These are phyloP conservation scores for Leucophenga varia DNA, from an alignment of 1,140 invertebrate species.

Conservation along the genomic window DNA sequence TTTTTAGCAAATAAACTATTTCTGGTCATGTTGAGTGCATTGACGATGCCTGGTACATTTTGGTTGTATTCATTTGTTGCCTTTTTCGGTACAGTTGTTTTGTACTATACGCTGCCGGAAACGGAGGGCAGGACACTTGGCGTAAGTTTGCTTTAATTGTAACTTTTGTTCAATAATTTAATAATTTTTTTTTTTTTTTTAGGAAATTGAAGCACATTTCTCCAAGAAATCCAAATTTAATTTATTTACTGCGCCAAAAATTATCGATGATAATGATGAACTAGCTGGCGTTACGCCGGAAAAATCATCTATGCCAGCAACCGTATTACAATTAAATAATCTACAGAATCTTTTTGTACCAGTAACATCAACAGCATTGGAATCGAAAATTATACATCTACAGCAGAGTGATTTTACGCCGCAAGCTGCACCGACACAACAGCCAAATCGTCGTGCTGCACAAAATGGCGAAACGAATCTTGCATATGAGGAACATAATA, in stretches of 20 bases:
- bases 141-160: conserved; percentile 24
- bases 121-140: conserved; percentile 77
- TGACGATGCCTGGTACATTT: conserved; percentile 70
- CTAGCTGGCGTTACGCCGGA: conserved; percentile 21
- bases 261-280: too few species aligned
- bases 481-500: conserved; percentile 46
- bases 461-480: conserved; percentile 29
- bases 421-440: neutral
- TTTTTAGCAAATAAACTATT: conserved; percentile 74
- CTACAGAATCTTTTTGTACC: conserved; percentile 43
- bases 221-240: conserved; percentile 56
- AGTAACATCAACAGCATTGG: conserved; percentile 31
- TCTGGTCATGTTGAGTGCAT: conserved; percentile 62
- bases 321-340: conserved; percentile 33
- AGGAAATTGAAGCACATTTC: conserved; percentile 73
- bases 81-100: conserved; percentile 62
- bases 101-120: conserved; percentile 64
- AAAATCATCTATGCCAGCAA: neutral
- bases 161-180: neutral
- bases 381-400: conserved; percentile 46
- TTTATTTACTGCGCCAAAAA: conserved; percentile 22
- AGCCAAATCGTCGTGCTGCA: neutral
- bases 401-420: conserved; percentile 51
- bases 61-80: conserved; percentile 61
- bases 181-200: conserved; percentile 19